Conservation (phyloP, 2,888 invertebrate species). For the Pasiphila rectangulata region DNA sequence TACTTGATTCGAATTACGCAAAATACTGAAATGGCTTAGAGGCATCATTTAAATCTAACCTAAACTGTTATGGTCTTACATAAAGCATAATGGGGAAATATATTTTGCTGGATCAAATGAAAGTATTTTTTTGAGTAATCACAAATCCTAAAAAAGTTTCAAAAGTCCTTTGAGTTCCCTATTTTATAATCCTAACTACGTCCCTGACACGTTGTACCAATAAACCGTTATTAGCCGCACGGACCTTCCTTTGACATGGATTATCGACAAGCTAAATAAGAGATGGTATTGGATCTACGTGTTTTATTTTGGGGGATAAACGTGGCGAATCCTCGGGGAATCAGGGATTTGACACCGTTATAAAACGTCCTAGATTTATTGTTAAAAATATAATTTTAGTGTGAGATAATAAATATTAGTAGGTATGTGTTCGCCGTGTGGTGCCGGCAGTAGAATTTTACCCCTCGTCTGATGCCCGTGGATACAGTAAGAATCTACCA, state of each 20-base stretch:
- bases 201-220: slow-evolving; percentile 20
- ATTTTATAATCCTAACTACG: neutral
- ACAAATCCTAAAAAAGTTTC: too few relatives aligned
- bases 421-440: neutral
- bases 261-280: slow-evolving; percentile 26
- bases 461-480: too few relatives aligned
- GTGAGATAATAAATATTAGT: neutral
- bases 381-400: neutral
- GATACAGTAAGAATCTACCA: too few relatives aligned
- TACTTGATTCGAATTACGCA: too few relatives aligned
- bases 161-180: too few relatives aligned
- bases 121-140: too few relatives aligned
- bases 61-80: too few relatives aligned
- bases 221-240: slow-evolving; percentile 30
- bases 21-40: too few relatives aligned
- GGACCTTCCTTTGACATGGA: slow-evolving; percentile 35
- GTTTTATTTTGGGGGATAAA: slow-evolving; percentile 13
- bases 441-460: too few relatives aligned
- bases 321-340: neutral
- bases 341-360: neutral
- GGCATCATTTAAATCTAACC: too few relatives aligned
- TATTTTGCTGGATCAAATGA: too few relatives aligned
- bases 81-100: too few relatives aligned
- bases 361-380: neutral
- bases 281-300: slow-evolving; percentile 25